Conservation (phyloP, 1,140 invertebrate species). For the Maniola jurtina region DNA sequence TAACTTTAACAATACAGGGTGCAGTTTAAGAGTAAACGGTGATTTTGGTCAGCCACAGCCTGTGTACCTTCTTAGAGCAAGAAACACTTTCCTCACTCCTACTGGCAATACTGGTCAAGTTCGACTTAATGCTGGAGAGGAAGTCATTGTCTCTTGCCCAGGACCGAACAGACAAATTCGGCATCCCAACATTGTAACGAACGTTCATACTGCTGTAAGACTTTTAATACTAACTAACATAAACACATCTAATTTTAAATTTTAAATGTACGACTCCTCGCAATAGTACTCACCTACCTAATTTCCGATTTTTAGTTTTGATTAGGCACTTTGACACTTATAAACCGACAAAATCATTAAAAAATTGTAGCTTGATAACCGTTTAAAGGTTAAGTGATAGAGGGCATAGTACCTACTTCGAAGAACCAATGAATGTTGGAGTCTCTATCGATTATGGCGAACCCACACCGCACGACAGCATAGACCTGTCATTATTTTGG, state of each 20-base stretch:
- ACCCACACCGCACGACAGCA: too few species aligned
- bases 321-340: too few species aligned
- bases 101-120: slow-evolving; percentile 51
- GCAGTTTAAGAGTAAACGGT: slow-evolving; percentile 55
- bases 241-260: too few species aligned
- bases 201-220: slow-evolving; percentile 51
- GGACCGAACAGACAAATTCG: slow-evolving; percentile 42
- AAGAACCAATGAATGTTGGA: too few species aligned
- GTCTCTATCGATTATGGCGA: too few species aligned
- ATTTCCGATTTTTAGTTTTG: too few species aligned
- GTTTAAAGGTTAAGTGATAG: too few species aligned
- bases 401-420: too few species aligned
- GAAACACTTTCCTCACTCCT: slow-evolving; percentile 41
- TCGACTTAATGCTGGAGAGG: slow-evolving; percentile 43
- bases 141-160: slow-evolving; percentile 54
- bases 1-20: slow-evolving; percentile 41
- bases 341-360: too few species aligned
- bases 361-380: too few species aligned
- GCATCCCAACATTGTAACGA: slow-evolving; percentile 46
- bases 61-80: slow-evolving; percentile 44
- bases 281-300: not conserved
- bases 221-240: not conserved
- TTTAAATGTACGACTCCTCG: too few species aligned
- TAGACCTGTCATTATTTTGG: too few species aligned
- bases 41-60: slow-evolving; percentile 65